Percentiles rank a stretch among this genome's conserved stretches.
These are phyloP conservation scores for Rhea pennata DNA, from an alignment of 2,113 vertebrate species.

Conservation along the genomic window DNA sequence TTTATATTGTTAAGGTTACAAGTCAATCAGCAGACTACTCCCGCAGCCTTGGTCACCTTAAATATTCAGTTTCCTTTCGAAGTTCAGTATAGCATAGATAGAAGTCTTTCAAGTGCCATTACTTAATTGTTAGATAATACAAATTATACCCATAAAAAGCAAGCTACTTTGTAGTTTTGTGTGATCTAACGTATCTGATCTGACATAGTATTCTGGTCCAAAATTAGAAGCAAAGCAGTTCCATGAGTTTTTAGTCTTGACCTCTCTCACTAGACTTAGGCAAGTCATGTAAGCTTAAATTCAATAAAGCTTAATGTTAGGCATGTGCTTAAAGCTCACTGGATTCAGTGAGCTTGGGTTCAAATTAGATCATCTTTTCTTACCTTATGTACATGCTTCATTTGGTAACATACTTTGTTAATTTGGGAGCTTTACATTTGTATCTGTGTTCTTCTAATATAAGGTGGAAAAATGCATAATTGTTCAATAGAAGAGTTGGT, in stretches of 20 bases:
- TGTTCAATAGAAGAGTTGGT: background rate
- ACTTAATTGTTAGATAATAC: too few relatives aligned
- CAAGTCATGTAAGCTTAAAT: background rate
- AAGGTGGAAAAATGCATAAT: background rate
- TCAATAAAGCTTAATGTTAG: background rate
- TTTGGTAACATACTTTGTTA: background rate
- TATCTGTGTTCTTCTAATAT: background rate
- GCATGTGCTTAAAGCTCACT: accelerated
- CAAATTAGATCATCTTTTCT: background rate
- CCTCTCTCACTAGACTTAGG: background rate
- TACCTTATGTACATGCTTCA: background rate
- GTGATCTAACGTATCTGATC: background rate
- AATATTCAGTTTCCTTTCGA: background rate
- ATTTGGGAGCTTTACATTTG: background rate
- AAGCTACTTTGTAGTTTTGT: accelerated
- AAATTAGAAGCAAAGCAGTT: background rate
- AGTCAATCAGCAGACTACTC: background rate
- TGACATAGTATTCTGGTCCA: accelerated
- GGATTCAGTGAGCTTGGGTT: background rate
- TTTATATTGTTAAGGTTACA: background rate
- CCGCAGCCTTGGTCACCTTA: background rate
- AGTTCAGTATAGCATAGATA: accelerated
- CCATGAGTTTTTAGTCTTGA: background rate
- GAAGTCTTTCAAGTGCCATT: background rate
- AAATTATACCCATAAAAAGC: accelerated